Conservation (phyloP, 2,113 vertebrate genomes). For the Scophthalmus maximus region DNA sequence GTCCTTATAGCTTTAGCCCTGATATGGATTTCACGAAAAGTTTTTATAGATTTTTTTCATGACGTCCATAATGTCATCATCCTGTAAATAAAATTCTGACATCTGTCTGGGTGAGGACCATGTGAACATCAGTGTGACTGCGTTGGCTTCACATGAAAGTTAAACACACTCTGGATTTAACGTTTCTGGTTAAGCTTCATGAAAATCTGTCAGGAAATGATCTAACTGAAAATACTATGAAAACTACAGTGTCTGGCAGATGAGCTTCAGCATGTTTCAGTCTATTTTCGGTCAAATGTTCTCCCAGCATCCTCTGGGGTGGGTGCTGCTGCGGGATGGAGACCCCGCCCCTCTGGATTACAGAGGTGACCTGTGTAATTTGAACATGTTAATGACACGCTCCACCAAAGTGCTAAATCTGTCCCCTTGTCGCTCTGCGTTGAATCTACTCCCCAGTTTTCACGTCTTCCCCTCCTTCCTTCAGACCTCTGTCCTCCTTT, state of each 20-base stretch:
- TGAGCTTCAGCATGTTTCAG: not conserved
- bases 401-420: conserved; percentile 20
- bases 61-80: conserved; percentile 11
- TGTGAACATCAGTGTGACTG: not conserved
- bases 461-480: not conserved
- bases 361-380: conserved; percentile 51
- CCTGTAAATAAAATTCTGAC: too few species aligned
- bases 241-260: not conserved
- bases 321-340: not conserved
- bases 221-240: not conserved
- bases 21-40: too few species aligned
- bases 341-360: conserved; percentile 42
- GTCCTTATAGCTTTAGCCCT: too few species aligned
- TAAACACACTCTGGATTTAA: not conserved
- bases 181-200: not conserved
- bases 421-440: not conserved
- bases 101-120: not conserved
- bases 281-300: not conserved
- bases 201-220: not conserved
- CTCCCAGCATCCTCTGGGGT: conserved; percentile 22
- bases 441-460: not conserved
- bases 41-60: not conserved
- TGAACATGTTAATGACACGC: conserved; percentile 48
- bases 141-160: not conserved
- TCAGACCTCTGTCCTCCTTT: not conserved